These are phyloP conservation scores for Drosophila suzukii DNA, from an alignment of 1,140 invertebrate genomes.

Conservation along the genomic window DNA sequence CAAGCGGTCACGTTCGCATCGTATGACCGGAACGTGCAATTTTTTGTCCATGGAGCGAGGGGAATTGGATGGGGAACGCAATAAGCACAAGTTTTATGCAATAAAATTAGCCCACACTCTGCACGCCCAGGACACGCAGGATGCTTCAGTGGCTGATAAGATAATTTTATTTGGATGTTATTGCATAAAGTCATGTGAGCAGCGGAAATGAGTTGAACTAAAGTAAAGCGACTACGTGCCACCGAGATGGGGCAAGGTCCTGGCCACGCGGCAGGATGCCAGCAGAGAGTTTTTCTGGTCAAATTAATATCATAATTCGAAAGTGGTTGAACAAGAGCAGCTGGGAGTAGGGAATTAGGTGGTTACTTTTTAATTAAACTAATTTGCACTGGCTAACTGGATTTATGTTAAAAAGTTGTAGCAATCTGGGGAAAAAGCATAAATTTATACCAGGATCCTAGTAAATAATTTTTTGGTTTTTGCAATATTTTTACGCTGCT, in stretches of 20 bases:
- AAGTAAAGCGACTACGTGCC: conserved; percentile 74
- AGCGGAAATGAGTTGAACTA: conserved; percentile 78
- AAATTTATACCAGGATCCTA: too few relatives aligned
- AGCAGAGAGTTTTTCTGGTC: not conserved
- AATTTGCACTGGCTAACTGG: not conserved
- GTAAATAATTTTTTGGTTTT: too few relatives aligned
- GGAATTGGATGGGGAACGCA: conserved; percentile 33
- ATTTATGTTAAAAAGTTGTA: too few relatives aligned
- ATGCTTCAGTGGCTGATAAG: conserved; percentile 72
- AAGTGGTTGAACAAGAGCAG: conserved; percentile 17
- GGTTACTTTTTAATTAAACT: not conserved
- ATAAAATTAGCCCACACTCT: conserved; percentile 72
- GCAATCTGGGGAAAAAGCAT: too few relatives aligned
- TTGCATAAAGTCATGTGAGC: conserved; percentile 82
- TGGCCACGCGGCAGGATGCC: not conserved
- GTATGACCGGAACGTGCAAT: conserved; percentile 80
- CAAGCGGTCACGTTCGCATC: conserved; percentile 74
- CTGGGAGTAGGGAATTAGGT: not conserved
- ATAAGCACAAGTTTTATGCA: conserved; percentile 80
- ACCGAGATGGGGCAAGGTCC: not conserved
- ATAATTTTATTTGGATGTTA: conserved; percentile 81
- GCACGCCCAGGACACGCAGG: conserved; percentile 62
- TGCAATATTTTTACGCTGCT: too few relatives aligned
- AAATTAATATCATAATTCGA: conserved; percentile 68
- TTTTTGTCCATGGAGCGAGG: conserved; percentile 27